Evolutionary conservation across 2,113 vertebrate species (phyloP), one percentile per base, ranked within the genome.

Genomic region (Halichoeres trimaculatus): DNA sequence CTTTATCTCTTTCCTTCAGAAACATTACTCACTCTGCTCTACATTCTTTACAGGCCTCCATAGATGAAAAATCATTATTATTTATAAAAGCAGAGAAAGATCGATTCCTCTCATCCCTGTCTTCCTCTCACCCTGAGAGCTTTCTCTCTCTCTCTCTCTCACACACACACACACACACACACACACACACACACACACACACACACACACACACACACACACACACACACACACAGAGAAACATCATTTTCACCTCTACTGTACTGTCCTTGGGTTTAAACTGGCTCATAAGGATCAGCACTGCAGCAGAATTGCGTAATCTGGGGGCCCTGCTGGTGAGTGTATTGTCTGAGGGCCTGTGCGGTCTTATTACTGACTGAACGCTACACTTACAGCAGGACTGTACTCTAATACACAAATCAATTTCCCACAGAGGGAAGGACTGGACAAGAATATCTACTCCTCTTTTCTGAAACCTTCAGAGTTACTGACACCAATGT

Each of bases 271-370:
- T 90, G 89, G 76, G 67, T 87, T 47, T 81, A 78, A 88, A 93
- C 80, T 71, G 86, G 89, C 91, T 86, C 82, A 62, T 69, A 80
- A 77, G 78, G 80, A 88, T 78, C 86, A 84, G 86, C 89, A 93
- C 87, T 91, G 89, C 91, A 77, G 89, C 23, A 34, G 81, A 14
- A 81, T 83, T 91, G 90, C 85, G 85, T 91, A 90, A 90, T 85
- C 74, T 12, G 12, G 52, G 68, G 69, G 62, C 69, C 52, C 51
- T 50, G 82, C 77, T 76, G 74, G 84, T 81, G 85, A 84, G 80
- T 40, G 74, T 30, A 30, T 56, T 34, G 78, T 83, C 79, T 77
- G 76, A 78, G 59, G 67, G 60, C 72, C 79, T 70, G 79, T 51
- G 85, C 81, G 75, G 50, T 83, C 77, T 88, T 74, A 88, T 92